Evolutionary conservation across 2,113 vertebrate genomes (phyloP).

Genomic region (Oxyruncus cristatus): DNA sequence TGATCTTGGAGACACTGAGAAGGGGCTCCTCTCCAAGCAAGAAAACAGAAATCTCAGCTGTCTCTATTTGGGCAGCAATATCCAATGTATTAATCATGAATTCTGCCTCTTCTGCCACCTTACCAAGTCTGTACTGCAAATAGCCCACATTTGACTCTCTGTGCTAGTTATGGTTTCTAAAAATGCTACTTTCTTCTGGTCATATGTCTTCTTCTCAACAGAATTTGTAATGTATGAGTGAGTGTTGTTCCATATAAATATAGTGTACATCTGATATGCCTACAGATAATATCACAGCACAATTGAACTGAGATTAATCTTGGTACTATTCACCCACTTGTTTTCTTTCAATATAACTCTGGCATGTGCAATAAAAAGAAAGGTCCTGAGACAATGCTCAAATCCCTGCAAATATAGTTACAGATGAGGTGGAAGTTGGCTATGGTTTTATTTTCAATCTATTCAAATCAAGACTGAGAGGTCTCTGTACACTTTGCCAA

Average conservation of each 20-base stretch:
- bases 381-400: background rate
- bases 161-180: constrained; percentile 15
- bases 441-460: background rate
- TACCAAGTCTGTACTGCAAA: background rate
- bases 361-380: background rate
- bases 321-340: background rate
- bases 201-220: background rate
- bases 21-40: background rate
- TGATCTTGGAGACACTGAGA: background rate
- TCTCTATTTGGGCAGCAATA: background rate
- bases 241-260: constrained; percentile 17
- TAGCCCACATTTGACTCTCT: background rate
- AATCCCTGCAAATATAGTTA: background rate
- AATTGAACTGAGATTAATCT: background rate
- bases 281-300: background rate
- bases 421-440: background rate
- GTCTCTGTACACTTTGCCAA: background rate
- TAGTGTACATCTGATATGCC: background rate
- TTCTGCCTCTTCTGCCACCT: background rate
- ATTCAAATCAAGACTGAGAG: background rate
- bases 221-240: background rate
- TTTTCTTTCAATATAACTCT: background rate
- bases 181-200: background rate
- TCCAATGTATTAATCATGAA: background rate
- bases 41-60: background rate